These are phyloP conservation scores for Melopsittacus undulatus DNA, from an alignment of 2,797 vertebrate genomes.

Conservation along the genomic window DNA sequence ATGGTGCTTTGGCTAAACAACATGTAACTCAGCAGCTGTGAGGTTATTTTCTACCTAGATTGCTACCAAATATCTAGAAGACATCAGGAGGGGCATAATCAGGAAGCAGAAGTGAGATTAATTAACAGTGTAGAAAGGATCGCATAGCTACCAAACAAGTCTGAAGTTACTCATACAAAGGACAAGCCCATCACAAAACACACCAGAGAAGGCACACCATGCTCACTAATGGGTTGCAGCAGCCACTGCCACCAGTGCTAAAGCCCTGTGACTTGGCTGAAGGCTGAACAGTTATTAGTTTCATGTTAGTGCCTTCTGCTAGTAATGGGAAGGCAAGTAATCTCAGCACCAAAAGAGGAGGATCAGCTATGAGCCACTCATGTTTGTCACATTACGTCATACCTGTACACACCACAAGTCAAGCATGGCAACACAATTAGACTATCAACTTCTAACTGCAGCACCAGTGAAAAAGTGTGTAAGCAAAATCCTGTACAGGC, in stretches of 20 bases:
- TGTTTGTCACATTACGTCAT: background rate
- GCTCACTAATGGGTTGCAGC: background rate
- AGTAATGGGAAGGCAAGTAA: background rate
- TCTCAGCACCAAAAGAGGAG: fast-evolving
- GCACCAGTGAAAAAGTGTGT: fast-evolving
- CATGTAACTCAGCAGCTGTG: background rate
- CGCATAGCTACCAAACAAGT: background rate
- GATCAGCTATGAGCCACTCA: background rate
- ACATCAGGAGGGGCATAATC: background rate
- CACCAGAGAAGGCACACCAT: background rate
- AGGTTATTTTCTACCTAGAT: background rate
- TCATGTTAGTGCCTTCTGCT: background rate
- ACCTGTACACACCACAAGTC: fast-evolving
- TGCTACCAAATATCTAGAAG: background rate
- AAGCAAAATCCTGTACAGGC: background rate
- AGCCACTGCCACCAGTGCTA: background rate
- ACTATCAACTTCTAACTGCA: background rate
- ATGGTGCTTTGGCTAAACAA: background rate
- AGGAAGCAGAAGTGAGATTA: background rate
- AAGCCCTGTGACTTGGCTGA: background rate
- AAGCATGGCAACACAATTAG: background rate
- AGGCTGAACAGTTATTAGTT: background rate
- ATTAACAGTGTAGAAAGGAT: background rate
- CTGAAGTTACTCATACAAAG: fast-evolving
- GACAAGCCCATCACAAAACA: background rate